phyloP scores from a whole-genome alignment of 2,888 invertebrate species.

The Drosophila rellima region DNA sequence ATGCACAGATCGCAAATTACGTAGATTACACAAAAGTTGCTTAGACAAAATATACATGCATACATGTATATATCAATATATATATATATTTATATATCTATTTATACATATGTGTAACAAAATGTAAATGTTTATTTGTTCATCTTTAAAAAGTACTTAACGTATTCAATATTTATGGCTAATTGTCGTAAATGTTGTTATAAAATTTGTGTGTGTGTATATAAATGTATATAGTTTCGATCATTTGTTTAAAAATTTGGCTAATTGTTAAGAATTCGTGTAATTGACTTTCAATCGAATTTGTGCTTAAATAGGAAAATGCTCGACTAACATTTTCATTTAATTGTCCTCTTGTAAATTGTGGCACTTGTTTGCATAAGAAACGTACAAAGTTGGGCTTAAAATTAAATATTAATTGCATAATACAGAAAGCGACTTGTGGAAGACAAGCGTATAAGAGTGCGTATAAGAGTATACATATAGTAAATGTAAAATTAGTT shows the following conservation, averaged over 20 bases:
- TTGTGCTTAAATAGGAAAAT: slow-evolving; percentile 9
- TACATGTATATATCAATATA: background rate
- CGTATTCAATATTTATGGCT: slow-evolving; percentile 60
- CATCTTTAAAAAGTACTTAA: slow-evolving; percentile 41
- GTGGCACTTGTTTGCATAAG: slow-evolving; percentile 78
- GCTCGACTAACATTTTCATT: slow-evolving; percentile 1
- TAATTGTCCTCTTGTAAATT: slow-evolving; percentile 35
- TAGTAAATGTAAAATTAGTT: slow-evolving; percentile 1
- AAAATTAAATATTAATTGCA: slow-evolving; percentile 25
- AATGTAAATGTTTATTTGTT: slow-evolving; percentile 55
- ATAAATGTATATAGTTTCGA: slow-evolving; percentile 52
- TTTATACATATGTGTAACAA: slow-evolving; percentile 42
- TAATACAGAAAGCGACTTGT: slow-evolving; percentile 53
- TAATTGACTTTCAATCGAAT: slow-evolving; percentile 62
- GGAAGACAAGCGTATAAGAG: slow-evolving; percentile 65
- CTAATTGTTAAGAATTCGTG: slow-evolving; percentile 49
- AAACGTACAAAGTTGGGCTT: slow-evolving; percentile 45
- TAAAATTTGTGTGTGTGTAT: slow-evolving; percentile 33
- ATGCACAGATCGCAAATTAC: slow-evolving; percentile 77
- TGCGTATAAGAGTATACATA: slow-evolving; percentile 10
- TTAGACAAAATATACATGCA: slow-evolving; percentile 24
- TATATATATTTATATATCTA: slow-evolving; percentile 20
- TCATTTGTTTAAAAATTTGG: slow-evolving; percentile 50
- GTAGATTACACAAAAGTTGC: slow-evolving; percentile 50
- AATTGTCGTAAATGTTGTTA: slow-evolving; percentile 23